Evolutionary conservation across 2,888 invertebrate genomes (phyloP).

Genomic region (Alentia gelatinosa): DNA sequence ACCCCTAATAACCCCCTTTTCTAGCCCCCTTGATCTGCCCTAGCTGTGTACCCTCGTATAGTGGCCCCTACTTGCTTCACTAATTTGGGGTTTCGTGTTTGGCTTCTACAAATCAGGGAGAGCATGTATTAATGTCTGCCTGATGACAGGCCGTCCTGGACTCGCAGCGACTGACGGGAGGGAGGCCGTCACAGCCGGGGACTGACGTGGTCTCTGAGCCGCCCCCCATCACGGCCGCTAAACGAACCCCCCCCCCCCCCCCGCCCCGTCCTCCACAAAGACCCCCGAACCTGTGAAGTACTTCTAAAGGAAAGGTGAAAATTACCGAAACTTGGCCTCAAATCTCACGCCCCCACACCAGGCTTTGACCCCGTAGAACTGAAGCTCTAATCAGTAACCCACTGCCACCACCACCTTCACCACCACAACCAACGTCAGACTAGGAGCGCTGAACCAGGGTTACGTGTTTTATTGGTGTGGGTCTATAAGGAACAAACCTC

Average conservation of each 20-base stretch:
- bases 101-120: not conserved
- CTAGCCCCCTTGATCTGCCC: no score
- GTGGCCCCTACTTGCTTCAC: not conserved
- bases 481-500: no score
- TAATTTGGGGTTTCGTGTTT: not conserved
- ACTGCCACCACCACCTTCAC: no score
- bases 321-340: not conserved
- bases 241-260: not conserved
- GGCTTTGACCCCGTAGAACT: no score
- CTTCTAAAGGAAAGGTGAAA: slow-evolving; percentile 20
- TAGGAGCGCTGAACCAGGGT: no score
- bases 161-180: not conserved
- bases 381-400: no score
- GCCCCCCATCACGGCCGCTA: not conserved
- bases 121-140: slow-evolving; percentile 1
- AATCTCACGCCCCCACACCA: no score
- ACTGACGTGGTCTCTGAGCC: no score
- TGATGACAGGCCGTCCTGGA: not conserved
- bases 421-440: no score
- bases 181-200: not conserved
- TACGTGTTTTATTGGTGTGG: no score
- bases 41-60: no score
- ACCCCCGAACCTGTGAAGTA: not conserved
- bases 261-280: not conserved
- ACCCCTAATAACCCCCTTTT: no score